Evolutionary conservation across 2,888 invertebrate species (phyloP), one percentile per base, ranked within the genome.

Genomic region (Marasmarcha lunaedactyla): DNA sequence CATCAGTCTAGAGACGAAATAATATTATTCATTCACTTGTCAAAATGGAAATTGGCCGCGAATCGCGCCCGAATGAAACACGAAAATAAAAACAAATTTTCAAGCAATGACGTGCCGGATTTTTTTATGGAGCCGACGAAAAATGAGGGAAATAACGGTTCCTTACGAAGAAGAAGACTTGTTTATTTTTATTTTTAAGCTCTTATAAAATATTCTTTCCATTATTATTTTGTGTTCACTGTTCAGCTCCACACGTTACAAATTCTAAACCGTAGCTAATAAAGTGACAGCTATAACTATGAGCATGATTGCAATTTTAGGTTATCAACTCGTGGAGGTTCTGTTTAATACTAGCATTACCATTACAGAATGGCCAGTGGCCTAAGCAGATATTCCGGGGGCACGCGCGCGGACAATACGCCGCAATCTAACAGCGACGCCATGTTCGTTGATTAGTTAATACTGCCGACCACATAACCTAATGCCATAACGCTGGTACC

Each of bases 351-450:
- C 55, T 63, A 67, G 71, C 59, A 68, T 66, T 65, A 67, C 67
- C 76, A 78, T 77, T 74, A 78, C 67, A 69, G 74, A 60, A 62
- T 67, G 69, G 71, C 68, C 71, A 73, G 66, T 77, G 81, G 79
- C 77, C 79, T 77, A 78, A 77, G 74, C 79, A 78, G 81, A 81
- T 81, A 81, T 81, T 81, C 81, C 81, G 71, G 79, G 63, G 71
- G 65, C 69, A 62, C 76, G 78, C 51, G 64, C 77, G 56, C 66
- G 77, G 71, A 81, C 81, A 81, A 81, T 81, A 70, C 71, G 67
- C 63, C 61, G 69, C 77, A 77, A 78, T 78, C 76, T 73, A 72
- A 73, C 66, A 67, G 65, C 69, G 63, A 63, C 68, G 72, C 74
- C 77, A 70, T 78, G 71, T 69, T 59, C 73, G 71, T 76, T 81